Percentiles rank a stretch among this genome's conserved stretches.
phyloP scores from a whole-genome alignment of 1,140 invertebrate genomes.

The Microplitis mediator region DNA sequence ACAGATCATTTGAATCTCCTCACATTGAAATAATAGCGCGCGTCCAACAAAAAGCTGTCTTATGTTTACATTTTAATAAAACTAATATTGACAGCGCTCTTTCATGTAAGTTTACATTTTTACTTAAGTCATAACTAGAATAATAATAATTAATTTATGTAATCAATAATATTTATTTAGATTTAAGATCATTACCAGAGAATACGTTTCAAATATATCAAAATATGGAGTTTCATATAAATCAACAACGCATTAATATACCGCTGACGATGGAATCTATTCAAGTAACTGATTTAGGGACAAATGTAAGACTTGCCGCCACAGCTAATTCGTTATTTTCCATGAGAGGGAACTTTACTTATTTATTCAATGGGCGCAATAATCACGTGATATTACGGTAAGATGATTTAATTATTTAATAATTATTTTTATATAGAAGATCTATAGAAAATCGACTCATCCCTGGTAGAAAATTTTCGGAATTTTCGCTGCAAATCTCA shows the following conservation, averaged over 20 bases:
- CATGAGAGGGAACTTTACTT: slow-evolving; percentile 65
- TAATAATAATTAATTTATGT: not conserved
- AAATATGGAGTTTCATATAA: slow-evolving; percentile 63
- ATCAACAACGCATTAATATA: slow-evolving; percentile 62
- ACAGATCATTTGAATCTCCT: slow-evolving; percentile 54
- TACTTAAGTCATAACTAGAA: not conserved
- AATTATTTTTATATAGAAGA: not conserved
- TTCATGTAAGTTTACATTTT: slow-evolving; percentile 46
- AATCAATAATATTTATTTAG: slow-evolving; percentile 40
- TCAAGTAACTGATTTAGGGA: slow-evolving; percentile 65
- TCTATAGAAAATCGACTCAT: too few relatives aligned
- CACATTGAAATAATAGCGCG: slow-evolving; percentile 67
- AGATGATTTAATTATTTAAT: slow-evolving; percentile 13
- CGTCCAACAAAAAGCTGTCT: slow-evolving; percentile 66
- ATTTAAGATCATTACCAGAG: slow-evolving; percentile 51
- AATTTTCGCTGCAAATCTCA: too few relatives aligned
- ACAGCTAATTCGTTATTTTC: slow-evolving; percentile 63
- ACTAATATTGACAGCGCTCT: slow-evolving; percentile 61
- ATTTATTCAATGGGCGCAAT: slow-evolving; percentile 57
- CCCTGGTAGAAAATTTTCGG: too few relatives aligned
- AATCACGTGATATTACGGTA: slow-evolving; percentile 67
- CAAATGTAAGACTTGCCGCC: slow-evolving; percentile 59
- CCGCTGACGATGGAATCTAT: slow-evolving; percentile 59
- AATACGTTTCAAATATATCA: slow-evolving; percentile 53
- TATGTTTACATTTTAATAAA: slow-evolving; percentile 66